Percentiles rank a stretch among this genome's conserved stretches.
phyloP scores from a whole-genome alignment of 2,888 invertebrate genomes.

The Tolmerus cingulatus region DNA sequence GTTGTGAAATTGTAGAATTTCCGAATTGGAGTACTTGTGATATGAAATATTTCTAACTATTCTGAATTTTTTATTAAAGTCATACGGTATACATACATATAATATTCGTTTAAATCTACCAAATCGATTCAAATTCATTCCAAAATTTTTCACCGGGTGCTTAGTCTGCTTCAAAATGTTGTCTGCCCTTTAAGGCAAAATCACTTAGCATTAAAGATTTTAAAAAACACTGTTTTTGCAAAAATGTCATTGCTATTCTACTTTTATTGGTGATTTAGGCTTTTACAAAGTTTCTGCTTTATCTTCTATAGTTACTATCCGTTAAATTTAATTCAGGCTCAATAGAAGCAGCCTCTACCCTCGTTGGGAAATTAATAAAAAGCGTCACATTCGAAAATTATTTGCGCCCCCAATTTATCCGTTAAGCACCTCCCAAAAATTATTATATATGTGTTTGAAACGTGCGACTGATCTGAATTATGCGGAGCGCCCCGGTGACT shows the following conservation, averaged over 20 bases:
- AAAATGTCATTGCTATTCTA: neutral
- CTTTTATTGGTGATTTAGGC: neutral
- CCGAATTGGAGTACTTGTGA: too few relatives aligned
- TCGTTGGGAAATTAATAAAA: neutral
- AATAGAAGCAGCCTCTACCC: neutral
- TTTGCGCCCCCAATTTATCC: conserved; percentile 15
- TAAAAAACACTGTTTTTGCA: neutral
- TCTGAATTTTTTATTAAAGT: too few relatives aligned
- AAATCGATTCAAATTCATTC: too few relatives aligned
- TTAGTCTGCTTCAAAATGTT: neutral
- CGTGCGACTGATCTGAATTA: conserved; percentile 41
- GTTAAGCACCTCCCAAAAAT: conserved; percentile 24
- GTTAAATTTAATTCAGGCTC: neutral
- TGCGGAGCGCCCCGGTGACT: conserved; percentile 21
- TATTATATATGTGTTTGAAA: conserved; percentile 36
- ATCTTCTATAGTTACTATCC: neutral
- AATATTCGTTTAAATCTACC: too few relatives aligned
- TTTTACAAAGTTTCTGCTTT: neutral
- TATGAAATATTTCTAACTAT: too few relatives aligned
- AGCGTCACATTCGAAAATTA: conserved; percentile 13
- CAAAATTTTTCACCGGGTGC: too few relatives aligned
- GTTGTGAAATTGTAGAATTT: too few relatives aligned
- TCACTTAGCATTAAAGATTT: too few relatives aligned
- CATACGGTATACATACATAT: too few relatives aligned
- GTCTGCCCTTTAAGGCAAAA: neutral